Evolutionary conservation across 1,140 invertebrate genomes (phyloP), one percentile per base, ranked within the genome.

Genomic region (Bactericera cockerelli): DNA sequence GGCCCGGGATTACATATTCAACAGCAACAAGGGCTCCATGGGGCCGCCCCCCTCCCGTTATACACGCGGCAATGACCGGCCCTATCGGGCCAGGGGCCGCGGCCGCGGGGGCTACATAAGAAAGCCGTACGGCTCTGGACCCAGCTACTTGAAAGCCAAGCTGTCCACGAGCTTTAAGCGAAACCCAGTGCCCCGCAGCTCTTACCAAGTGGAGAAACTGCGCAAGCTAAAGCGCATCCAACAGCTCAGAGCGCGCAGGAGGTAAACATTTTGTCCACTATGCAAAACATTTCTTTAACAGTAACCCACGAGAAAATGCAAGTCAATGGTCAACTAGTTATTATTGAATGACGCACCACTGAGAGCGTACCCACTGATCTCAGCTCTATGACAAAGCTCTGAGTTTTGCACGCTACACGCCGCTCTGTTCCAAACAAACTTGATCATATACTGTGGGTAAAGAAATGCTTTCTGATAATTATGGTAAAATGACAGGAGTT

Each of bases 231-330:
- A 49, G 22, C n/a, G 42, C n/a, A 49, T 49, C 22, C 42, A 49
- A 22, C n/a, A 49, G 22, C 6, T 49, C n/a, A 49, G 42, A 49
- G 42, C 42, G n/a, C 42, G 42, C n/a, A 49, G 22, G 42, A 49
- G 42, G 42, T 49, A 49, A 49, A 31, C 28, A 31, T 6, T 31
- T 13, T 31, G 4, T 31, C 28, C 28, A 4, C 28, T 6, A 31
- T 31, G n/a, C 28, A 31, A 31, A 31, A 31, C 28, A n/a, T n/a
- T n/a, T n/a, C n/a, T n/a, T n/a, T n/a, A n/a, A n/a, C n/a, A n/a
- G n/a, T n/a, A n/a, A n/a, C n/a, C n/a, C n/a, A n/a, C n/a, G n/a
- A n/a, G n/a, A n/a, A n/a, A n/a, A n/a, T n/a, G n/a, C n/a, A n/a
- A n/a, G n/a, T n/a, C n/a, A n/a, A n/a, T n/a, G n/a, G n/a, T n/a